Base-by-base conservation (phyloP, 2,797 vertebrate genomes). In the Bryconaethiops microstoma region DNA sequence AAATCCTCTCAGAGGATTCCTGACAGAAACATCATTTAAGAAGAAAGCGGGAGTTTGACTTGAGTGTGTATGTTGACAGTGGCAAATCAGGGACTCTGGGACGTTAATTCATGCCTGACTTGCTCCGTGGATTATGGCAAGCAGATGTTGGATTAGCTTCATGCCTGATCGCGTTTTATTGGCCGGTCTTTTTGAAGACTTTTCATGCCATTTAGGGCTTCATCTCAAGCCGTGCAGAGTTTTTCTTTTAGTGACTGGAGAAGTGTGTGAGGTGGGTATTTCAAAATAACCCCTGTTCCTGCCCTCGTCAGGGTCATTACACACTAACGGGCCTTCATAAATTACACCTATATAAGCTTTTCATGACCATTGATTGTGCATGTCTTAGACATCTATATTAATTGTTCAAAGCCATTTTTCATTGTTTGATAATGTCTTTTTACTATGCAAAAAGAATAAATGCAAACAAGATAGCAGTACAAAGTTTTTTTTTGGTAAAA, bases 71-170 rank as follows among this genome's bases (percentile, higher is more conserved):
- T 52, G 74, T 63, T 65, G 82, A 73, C 67, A 81, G 79, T 84
- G 75, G 78, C n/a, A 71, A 54, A 45, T 55, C 70, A 29, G 48
- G 86, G 82, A 78, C 69, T 83, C 63, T 76, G 82, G 81, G 72
- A 82, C 76, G 75, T 80, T 74, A 64, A 82, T 82, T 80, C 83
- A 85, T 63, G 86, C 86, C 86, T 86, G 86, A 83, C 76, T 88
- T 77, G 78, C 59, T 85, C 64, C 67, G 0, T 78, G 76, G 88
- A 89, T 90, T 90, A 90, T 89, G 77, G 87, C 85, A 86, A 86
- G 89, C 90, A 90, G 88, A 91, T 90, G 88, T 90, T 83, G 86
- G 86, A 86, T 89, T 88, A 88, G 84, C 85, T 82, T 85, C 81
- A 84, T 62, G 82, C 82, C 82, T 86, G 88, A 90, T 90, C 87